phyloP scores from a whole-genome alignment of 1,140 invertebrate species.

The Bombus haemorrhoidalis region DNA sequence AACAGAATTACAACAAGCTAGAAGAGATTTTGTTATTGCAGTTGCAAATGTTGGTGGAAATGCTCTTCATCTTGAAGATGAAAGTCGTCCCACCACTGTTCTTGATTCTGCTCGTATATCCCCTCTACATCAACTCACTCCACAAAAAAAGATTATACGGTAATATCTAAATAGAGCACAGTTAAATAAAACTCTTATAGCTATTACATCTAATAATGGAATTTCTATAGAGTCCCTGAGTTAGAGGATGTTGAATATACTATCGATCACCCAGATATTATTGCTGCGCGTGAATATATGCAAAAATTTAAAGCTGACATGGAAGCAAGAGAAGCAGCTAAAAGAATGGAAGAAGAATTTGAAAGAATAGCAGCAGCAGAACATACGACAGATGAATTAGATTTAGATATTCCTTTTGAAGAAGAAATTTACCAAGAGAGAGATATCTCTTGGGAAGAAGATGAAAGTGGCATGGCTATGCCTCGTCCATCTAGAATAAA shows the following conservation, averaged over 20 bases:
- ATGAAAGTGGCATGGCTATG: slow-evolving; percentile 26
- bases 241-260: slow-evolving; percentile 53
- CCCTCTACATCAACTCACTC: background rate
- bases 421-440: slow-evolving; percentile 54
- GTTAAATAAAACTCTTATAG: background rate
- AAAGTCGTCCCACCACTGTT: background rate
- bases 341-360: slow-evolving; percentile 50
- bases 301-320: slow-evolving; percentile 28
- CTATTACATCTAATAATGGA: background rate
- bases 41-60: slow-evolving; percentile 70
- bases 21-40: slow-evolving; percentile 73
- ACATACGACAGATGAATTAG: slow-evolving; percentile 33
- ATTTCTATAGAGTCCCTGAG: slow-evolving; percentile 40
- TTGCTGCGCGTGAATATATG: slow-evolving; percentile 58
- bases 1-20: slow-evolving; percentile 70
- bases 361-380: slow-evolving; percentile 28
- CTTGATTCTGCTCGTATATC: background rate
- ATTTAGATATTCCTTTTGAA: slow-evolving; percentile 49
- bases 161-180: background rate
- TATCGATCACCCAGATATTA: slow-evolving; percentile 57
- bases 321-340: slow-evolving; percentile 36
- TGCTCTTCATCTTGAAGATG: slow-evolving; percentile 51
- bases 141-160: background rate
- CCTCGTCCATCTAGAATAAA: slow-evolving; percentile 48
- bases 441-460: slow-evolving; percentile 64